Base-by-base conservation (phyloP, 2,888 invertebrate species). In the Isoperla grammatica region DNA sequence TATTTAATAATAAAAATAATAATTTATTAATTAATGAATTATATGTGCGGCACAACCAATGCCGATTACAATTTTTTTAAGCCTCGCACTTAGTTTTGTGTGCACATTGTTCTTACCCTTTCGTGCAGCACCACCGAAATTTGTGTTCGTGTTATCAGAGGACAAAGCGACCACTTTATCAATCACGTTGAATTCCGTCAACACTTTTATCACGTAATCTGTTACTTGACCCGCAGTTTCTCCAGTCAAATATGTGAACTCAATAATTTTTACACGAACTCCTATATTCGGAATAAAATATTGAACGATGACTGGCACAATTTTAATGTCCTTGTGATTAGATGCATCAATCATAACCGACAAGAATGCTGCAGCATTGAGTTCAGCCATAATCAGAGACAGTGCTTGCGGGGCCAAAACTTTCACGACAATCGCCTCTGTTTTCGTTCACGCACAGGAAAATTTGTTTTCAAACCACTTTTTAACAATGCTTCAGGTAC, bases 71-170 rank as follows among this genome's bases (percentile, higher is more conserved):
- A 57, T 39, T 49, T 37, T 57, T 13, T 59, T 57, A 13, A 65
- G 12, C 23, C 40, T 49, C 11, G 40, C 46, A 40, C 65, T 65
- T 35, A 68, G 58, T 50, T 65, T 64, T n/a, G 19, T 49, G 43
- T 61, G 69, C 39, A 67, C 59, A 59, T 69, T 69, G 17, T 65
- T 64, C 29, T 49, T 62, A 12, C 62, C 66, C 56, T 35, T 58
- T 29, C 64, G 46, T 5, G 56, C 56, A n/a, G 22, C 9, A 11
- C 66, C 66, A 22, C 68, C 64, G 45, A 66, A 66, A 0, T 48
- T 64, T 0, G 71, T 74, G 1, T 74, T 76, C 0, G 65, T 66
- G 0, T 64, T 43, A 37, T 45, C 71, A 0, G 78, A 80, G 0
- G 70, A 74, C 1, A 75, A 74, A 69, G 78, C 77, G 0, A 45